These are phyloP conservation scores for Phengaris arion DNA, from an alignment of 2,888 invertebrate genomes.

Conservation along the genomic window DNA sequence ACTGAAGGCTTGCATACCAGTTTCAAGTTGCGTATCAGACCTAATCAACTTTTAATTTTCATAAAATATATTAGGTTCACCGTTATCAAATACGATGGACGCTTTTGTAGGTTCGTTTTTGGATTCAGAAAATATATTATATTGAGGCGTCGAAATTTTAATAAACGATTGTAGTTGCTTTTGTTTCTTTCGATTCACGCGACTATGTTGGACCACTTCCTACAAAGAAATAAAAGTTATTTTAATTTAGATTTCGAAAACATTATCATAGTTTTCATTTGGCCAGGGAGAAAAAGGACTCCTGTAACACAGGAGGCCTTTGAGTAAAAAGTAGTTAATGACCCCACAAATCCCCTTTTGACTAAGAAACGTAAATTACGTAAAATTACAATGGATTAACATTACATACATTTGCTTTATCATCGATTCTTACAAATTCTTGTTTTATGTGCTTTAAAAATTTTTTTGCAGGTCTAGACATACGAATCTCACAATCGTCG, in stretches of 20 bases:
- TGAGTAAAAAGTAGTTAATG: too few species aligned
- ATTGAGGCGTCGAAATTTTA: slow-evolving; percentile 55
- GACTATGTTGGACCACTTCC: slow-evolving; percentile 45
- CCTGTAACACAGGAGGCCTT: too few species aligned
- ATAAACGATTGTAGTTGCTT: slow-evolving; percentile 49
- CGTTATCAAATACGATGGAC: slow-evolving; percentile 33
- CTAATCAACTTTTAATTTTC: too few species aligned
- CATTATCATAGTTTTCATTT: too few species aligned
- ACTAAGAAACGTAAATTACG: background rate
- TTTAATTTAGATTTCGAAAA: too few species aligned
- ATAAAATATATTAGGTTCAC: background rate
- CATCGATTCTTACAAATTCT: background rate
- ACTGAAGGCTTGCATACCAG: too few species aligned
- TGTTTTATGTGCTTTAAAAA: background rate
- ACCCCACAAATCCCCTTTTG: too few species aligned
- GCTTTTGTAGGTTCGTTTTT: slow-evolving; percentile 38
- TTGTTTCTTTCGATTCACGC: slow-evolving; percentile 47
- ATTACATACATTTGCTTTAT: background rate
- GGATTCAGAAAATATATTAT: slow-evolving; percentile 41
- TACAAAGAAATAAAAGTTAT: background rate
- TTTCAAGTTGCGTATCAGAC: too few species aligned
- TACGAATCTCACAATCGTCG: background rate
- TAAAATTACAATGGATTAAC: background rate
- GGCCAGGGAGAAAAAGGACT: too few species aligned
- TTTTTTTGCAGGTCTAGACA: background rate